These are phyloP conservation scores for Clarias pachynema DNA, from an alignment of 2,797 vertebrate genomes.

Conservation along the genomic window DNA sequence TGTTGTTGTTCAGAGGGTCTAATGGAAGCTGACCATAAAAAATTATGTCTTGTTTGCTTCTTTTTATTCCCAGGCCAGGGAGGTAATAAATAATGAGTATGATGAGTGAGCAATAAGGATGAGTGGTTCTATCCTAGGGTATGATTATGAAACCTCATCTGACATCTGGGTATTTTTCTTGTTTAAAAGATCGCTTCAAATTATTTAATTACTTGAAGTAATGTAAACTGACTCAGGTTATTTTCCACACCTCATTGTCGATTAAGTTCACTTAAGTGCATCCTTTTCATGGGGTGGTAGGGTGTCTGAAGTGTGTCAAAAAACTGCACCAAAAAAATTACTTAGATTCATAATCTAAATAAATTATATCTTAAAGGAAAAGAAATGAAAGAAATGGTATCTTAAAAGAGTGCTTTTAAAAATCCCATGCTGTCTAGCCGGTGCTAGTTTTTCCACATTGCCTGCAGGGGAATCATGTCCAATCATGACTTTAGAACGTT, in stretches of 20 bases:
- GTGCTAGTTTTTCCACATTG: conserved; percentile 13
- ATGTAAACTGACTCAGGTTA: too few species aligned
- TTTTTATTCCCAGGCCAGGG: not conserved
- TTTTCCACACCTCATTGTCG: not conserved
- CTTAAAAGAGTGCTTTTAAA: not conserved
- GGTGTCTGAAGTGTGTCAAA: not conserved
- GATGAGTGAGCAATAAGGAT: conserved; percentile 5
- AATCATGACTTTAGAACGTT: conserved; percentile 31
- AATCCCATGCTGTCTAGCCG: not conserved
- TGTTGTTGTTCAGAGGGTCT: not conserved
- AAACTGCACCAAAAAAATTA: not conserved
- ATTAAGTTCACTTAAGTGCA: not conserved
- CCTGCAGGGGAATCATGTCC: conserved; percentile 21
- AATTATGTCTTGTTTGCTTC: conserved; percentile 10
- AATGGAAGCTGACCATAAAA: conserved; percentile 11
- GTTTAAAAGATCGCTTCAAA: not conserved
- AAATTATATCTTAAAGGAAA: not conserved
- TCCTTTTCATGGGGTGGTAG: not conserved
- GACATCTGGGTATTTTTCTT: not conserved
- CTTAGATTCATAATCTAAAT: not conserved
- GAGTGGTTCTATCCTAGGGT: not conserved
- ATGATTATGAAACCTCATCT: not conserved
- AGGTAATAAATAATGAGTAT: conserved; percentile 11
- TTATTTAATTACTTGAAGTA: not conserved
- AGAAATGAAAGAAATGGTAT: too few species aligned